Base-by-base conservation (phyloP, 1,140 invertebrate genomes). In the Listronotus oregonensis region DNA sequence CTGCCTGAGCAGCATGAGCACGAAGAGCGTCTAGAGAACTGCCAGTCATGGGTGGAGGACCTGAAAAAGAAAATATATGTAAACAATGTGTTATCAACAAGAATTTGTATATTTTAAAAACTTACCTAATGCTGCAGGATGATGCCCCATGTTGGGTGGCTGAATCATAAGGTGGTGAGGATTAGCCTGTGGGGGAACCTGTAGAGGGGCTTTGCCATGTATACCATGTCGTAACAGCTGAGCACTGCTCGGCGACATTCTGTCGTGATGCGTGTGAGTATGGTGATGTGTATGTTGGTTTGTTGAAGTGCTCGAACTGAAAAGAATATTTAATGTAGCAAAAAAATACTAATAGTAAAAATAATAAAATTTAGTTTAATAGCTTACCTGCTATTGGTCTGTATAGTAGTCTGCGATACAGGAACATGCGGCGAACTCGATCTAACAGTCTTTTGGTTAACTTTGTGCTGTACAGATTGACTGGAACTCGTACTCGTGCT, bases 141-240 rank as follows among this genome's bases (percentile, higher is more conserved):
- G 75, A 56, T 76, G 75, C 7, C 83, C 83, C 79, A 85, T 81
- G 34, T 82, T 82, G 15, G 84, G 83, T 4, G 84, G 83, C 73
- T 84, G 84, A 54, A 85, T 85, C 82, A 87, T 87, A 54, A 87
- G 78, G 76, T 87, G 86, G 78, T 85, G 86, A 47, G 86, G 81
- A 79, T 85, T 87, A 42, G 82, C 83, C 71, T 80, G 78, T 8
- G 78, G 79, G 5, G 72, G 67, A 4, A 78, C 74, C 37, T 77
- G 77, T 2, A 70, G 69, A 4, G 78, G 75, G 37, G 77, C 69
- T 69, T 80, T 71, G 6, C 72, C 66, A 18, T 76, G 73, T 32
- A 74, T 64, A 17, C 63, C 65, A 21, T 72, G 69, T 9, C 76
- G 46, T 14, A 77, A 43, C 39, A 78, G 51, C 43, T 74, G 73